Base-by-base conservation (phyloP, 2,888 invertebrate species). In the Cyclophora punctaria region DNA sequence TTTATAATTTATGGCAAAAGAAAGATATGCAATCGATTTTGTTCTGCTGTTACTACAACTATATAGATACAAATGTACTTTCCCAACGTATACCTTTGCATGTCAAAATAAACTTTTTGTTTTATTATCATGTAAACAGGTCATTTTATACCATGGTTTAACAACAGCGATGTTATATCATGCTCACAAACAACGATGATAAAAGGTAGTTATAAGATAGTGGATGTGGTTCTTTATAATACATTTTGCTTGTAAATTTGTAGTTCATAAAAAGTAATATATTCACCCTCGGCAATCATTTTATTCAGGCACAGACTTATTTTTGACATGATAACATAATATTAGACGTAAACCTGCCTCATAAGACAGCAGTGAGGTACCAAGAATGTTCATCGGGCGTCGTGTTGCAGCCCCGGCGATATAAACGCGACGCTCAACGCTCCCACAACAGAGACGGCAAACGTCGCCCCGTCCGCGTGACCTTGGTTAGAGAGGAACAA, bases 301-400 rank as follows among this genome's bases (percentile, higher is more conserved):
- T 71, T 67, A 52, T 57, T 58, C 53, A 47, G 53, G 52, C 50
- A 51, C 54, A 53, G 54, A 56, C 56, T 56, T 59, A 53, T 74
- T 73, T 69, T 73, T 69, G 71, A 70, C 73, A 72, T 75, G 76
- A 78, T 77, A 78, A 80, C 79, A 80, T 75, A 74, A 79, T 81
- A 83, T 83, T 77, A 80, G 78, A 84, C 75, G 78, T 80, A 79
- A 80, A 80, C 79, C 77, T 72, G 75, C 75, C 78, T 80, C 80
- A 76, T 81, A 78, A 83, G 82, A 86, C 82, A 85, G 85, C 84
- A 83, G 75, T 79, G 78, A 82, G 81, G 79, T 80, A 83, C 80
- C 73, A 80, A 84, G 86, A 85, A 87, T 86, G 83, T 83, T 85
- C 85, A 83, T 83, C 76, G 83, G 71, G 78, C 81, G 78, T 74